Base-by-base conservation (phyloP, 92 coral and sea anemone genomes). In the Muricea muricata region DNA sequence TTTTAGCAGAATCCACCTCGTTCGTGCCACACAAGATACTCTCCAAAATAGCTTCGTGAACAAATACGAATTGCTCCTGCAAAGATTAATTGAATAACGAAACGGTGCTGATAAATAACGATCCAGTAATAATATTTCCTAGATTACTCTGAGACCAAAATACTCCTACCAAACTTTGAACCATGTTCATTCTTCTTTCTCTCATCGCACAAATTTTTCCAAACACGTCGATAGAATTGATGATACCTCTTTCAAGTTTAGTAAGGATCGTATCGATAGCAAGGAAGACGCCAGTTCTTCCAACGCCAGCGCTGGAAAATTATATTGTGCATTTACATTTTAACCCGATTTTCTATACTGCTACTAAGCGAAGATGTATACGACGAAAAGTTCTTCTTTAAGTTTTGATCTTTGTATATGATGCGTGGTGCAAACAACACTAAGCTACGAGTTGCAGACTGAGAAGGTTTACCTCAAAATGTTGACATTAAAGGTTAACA, bases 21-120 rank as follows among this genome's bases (percentile, higher is more conserved):
- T 75, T 75, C 65, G 14, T 25, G 7, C 80, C 76, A 21, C 76
- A 70, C 0, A 70, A 8, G 0, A 70, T 34, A 2, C 52, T 70
- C 1, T 70, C 76, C 65, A 75, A 75, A 12, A 75, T 47, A 10
- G 80, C 80, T 47, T 75, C 80, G 65, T 75, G 80, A 18, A 50
- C 37, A 21, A 75, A 75, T 9, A 47, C 32, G n/a, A 48, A 75
- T 31, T 75, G 80, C 18, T 75, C 80, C 80, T 75, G 29, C 14
- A 47, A 0, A 30, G 9, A 7, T 9, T 14, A 18, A 34, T 12
- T 2, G 5, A 14, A 68, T 32, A 3, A 31, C 5, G 63, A 55
- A 55, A 55, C 63, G 15, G 15, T 18, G 63, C 9, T 24, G 20
- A 33, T 17, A 33, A 61, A 23, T 4, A 61, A 18, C 3, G 2